Percentiles rank a stretch among this genome's conserved stretches.
phyloP scores from a whole-genome alignment of 2,797 vertebrate genomes.

The Kryptopterus vitreolus region DNA sequence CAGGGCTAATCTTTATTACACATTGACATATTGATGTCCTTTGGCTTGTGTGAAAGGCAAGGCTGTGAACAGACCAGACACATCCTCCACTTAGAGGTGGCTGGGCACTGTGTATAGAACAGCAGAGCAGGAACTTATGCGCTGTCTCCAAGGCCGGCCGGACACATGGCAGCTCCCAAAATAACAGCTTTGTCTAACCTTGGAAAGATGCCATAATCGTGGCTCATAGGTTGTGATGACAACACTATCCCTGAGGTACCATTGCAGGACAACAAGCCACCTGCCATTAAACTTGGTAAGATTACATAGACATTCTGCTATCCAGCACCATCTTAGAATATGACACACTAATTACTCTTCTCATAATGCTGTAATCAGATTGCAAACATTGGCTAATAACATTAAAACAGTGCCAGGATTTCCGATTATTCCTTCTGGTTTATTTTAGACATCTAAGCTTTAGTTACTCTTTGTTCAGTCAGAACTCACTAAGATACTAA shows the following conservation, averaged over 20 bases:
- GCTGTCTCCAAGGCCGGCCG: constrained; percentile 65
- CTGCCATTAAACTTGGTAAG: constrained; percentile 30
- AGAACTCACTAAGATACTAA: constrained; percentile 3
- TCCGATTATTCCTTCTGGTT: neutral
- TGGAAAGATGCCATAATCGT: constrained; percentile 69
- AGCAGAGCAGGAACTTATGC: constrained; percentile 66
- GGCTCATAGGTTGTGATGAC: constrained; percentile 65
- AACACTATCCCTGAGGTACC: constrained; percentile 52
- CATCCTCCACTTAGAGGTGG: constrained; percentile 69
- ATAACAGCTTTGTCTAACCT: constrained; percentile 69
- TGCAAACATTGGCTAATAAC: constrained; percentile 24
- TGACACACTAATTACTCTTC: neutral
- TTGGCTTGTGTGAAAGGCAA: constrained; percentile 45
- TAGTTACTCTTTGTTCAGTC: constrained; percentile 28
- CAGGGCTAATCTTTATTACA: constrained; percentile 33
- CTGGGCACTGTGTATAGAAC: constrained; percentile 53
- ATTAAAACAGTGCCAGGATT: constrained; percentile 13
- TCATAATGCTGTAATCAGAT: constrained; percentile 23
- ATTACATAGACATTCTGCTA: constrained; percentile 31
- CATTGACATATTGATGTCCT: constrained; percentile 46
- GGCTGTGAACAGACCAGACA: constrained; percentile 50
- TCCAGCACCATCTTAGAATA: constrained; percentile 28
- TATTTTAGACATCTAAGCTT: neutral
- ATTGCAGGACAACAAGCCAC: constrained; percentile 26
- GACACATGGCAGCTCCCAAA: constrained; percentile 69